Base-by-base conservation (phyloP, 2,113 vertebrate species). In the Amia ocellicauda region DNA sequence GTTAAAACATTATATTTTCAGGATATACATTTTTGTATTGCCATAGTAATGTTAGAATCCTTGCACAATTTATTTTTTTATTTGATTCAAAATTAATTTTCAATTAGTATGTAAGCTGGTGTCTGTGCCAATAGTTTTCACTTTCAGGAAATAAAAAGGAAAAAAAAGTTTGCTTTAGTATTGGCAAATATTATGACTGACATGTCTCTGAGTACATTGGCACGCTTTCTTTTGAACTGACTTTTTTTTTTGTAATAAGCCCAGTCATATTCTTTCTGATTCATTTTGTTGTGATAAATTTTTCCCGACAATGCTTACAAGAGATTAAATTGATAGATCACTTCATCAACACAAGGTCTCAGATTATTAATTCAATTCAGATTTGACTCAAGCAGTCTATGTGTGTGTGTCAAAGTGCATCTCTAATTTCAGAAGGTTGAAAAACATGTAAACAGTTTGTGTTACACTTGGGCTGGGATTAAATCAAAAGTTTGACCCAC, bases 1-100 rank as follows among this genome's bases (percentile, higher is more conserved):
- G 85, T 90, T 86, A 86, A 83, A 85, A 91, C 85, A 86, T 90
- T 92, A 89, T 89, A 89, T 90, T 91, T 91, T 92, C 86, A 88
- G 81, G 88, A 83, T 91, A 89, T 88, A 86, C 91, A 93, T 83
- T 92, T 89, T 94, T 94, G 86, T 94, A 92, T 91, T 89, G 88
- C 87, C 81, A 86, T 90, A 90, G 81, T 93, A 91, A 89, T 69
- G 79, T 78, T 83, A 76, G 73, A 72, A 83, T 80, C 76, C 61
- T 82, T 72, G 79, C 68, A 68, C 64, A 40, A 73, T 80, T 77
- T 83, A 84, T 95, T 92, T 88, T 92, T 93, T 86, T 85, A 88
- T 87, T 90, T 88, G 85, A 88, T 85, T 82, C 69, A 80, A 78
- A 78, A 82, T 80, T 85, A 83, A 79, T 75, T 86, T 85, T 14